phyloP scores from a whole-genome alignment of 2,888 invertebrate species.

The Scaptomyza flava region DNA sequence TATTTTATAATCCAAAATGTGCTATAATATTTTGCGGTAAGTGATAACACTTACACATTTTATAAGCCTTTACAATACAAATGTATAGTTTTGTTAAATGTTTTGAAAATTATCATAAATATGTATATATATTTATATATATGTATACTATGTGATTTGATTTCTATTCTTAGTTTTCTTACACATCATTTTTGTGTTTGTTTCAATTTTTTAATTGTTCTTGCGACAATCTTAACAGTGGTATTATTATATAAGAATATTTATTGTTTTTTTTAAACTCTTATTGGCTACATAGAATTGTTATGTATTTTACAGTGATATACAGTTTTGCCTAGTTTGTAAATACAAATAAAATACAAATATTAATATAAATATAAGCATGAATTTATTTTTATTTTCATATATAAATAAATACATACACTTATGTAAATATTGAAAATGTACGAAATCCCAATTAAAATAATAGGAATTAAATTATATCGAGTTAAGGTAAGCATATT shows the following conservation, averaged over 20 bases:
- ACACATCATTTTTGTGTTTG: conserved; percentile 21
- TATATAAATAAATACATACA: conserved; percentile 15
- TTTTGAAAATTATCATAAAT: conserved; percentile 44
- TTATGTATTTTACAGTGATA: conserved; percentile 72
- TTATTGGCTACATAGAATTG: conserved; percentile 48
- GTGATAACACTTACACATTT: conserved; percentile 66
- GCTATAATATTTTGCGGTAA: conserved; percentile 76
- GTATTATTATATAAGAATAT: conserved; percentile 69
- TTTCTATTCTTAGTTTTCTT: conserved; percentile 34
- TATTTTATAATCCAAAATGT: conserved; percentile 74
- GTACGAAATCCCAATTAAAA: conserved; percentile 56
- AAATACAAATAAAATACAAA: conserved; percentile 18
- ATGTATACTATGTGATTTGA: conserved; percentile 23
- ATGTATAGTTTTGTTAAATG: conserved; percentile 25
- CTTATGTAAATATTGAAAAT: conserved; percentile 8
- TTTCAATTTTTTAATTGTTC: conserved; percentile 72
- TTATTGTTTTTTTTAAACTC: conserved; percentile 51
- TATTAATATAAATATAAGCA: conserved; percentile 3
- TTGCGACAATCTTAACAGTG: conserved; percentile 77
- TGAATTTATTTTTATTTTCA: conserved; percentile 1
- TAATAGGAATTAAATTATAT: conserved; percentile 76
- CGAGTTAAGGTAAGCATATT: conserved; percentile 78
- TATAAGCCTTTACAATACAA: conserved; percentile 51
- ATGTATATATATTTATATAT: conserved; percentile 8
- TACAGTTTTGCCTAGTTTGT: conserved; percentile 56